phyloP scores from a whole-genome alignment of 2,888 invertebrate genomes.

The Eupithecia vulgata region DNA sequence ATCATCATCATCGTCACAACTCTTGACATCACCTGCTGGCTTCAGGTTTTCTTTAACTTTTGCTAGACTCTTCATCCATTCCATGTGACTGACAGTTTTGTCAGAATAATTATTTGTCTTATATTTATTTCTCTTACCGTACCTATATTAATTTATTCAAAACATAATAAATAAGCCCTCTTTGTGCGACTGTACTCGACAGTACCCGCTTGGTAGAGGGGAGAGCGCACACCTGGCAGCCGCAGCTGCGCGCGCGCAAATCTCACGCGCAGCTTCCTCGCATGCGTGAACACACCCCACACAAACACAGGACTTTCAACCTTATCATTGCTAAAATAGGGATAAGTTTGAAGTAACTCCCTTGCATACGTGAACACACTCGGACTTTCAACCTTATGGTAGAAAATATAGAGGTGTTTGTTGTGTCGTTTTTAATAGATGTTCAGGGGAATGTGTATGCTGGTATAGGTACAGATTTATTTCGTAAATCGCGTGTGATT shows the following conservation, averaged over 20 bases:
- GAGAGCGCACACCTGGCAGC: conserved; percentile 77
- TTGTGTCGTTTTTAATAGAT: not conserved
- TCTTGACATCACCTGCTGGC: too few species aligned
- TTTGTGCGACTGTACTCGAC: conserved; percentile 40
- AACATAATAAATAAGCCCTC: not conserved
- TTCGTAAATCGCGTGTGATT: conserved; percentile 24
- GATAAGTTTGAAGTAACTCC: not conserved
- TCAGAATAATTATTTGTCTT: too few species aligned
- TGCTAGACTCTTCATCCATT: too few species aligned
- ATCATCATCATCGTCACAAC: too few species aligned
- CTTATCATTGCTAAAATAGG: not conserved
- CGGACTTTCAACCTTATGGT: not conserved
- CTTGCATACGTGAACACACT: not conserved
- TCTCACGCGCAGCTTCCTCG: conserved; percentile 84
- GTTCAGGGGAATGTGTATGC: conserved; percentile 33
- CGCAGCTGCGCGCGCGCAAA: conserved; percentile 81
- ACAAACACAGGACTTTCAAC: not conserved
- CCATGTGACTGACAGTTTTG: too few species aligned
- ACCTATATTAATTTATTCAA: not conserved
- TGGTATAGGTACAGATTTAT: conserved; percentile 25
- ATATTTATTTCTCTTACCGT: not conserved
- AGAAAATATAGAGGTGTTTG: not conserved
- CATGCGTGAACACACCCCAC: conserved; percentile 66
- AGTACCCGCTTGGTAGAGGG: conserved; percentile 62
- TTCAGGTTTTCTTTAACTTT: too few species aligned